These are phyloP conservation scores for Piaya cayana DNA, from an alignment of 2,113 vertebrate species.

Conservation along the genomic window DNA sequence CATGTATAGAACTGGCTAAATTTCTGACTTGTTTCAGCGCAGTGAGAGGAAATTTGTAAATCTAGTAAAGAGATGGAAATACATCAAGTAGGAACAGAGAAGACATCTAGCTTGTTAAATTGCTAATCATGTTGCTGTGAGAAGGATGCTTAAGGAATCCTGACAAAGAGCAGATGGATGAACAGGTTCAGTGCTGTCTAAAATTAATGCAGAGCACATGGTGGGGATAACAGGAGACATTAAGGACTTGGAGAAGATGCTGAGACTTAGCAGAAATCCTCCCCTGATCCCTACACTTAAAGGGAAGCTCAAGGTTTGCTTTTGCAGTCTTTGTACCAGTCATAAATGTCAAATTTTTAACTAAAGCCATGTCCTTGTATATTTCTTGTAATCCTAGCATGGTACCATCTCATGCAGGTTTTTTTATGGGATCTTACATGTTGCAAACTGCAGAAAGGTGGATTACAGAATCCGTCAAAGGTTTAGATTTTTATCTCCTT, in stretches of 20 bases:
- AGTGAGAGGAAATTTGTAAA: background rate
- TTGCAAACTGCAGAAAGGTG: background rate
- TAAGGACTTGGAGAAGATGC: background rate
- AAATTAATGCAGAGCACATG: slow-evolving; percentile 46
- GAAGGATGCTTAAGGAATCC: background rate
- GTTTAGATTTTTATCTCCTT: background rate
- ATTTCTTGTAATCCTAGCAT: background rate
- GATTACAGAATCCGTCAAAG: background rate
- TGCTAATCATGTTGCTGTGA: slow-evolving; percentile 3
- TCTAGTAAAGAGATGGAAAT: background rate
- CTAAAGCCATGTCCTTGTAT: background rate
- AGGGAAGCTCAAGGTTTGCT: background rate
- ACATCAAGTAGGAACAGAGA: background rate
- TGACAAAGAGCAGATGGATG: slow-evolving; percentile 23
- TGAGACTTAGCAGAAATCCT: slow-evolving; percentile 41
- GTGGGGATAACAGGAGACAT: background rate
- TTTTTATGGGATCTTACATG: background rate
- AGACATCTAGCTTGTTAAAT: background rate
- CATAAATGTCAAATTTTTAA: slow-evolving; percentile 11
- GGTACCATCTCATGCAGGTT: background rate
- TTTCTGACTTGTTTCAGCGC: background rate
- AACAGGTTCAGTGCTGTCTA: background rate
- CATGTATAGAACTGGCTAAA: background rate
- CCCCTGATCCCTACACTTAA: background rate
- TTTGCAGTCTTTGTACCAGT: background rate